These are phyloP conservation scores for Probaryconus sp. DNA, from an alignment of 1,140 invertebrate genomes.

Conservation along the genomic window DNA sequence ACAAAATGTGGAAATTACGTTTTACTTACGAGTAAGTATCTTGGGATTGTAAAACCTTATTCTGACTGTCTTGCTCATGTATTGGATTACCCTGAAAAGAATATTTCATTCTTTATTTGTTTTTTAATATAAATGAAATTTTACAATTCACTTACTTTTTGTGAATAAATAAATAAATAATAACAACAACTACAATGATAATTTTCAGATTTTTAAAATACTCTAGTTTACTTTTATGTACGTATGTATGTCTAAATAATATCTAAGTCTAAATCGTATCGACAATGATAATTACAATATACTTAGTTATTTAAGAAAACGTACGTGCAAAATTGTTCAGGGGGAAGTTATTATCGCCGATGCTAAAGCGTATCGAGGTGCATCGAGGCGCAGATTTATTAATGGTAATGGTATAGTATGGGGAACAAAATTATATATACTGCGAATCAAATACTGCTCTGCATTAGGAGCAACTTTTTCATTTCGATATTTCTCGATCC, in stretches of 20 bases:
- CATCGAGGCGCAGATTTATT: slow-evolving; percentile 62
- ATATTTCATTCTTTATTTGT: slow-evolving; percentile 18
- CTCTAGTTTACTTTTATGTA: too few relatives aligned
- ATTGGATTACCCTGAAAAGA: slow-evolving; percentile 66
- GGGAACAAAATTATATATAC: slow-evolving; percentile 54
- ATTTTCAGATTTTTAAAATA: too few relatives aligned
- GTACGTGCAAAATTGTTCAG: slow-evolving; percentile 26
- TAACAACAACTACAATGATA: too few relatives aligned
- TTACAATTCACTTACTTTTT: too few relatives aligned
- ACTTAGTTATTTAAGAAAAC: slow-evolving; percentile 15
- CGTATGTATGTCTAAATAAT: too few relatives aligned
- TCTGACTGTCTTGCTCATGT: slow-evolving; percentile 70
- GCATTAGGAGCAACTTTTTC: slow-evolving; percentile 35
- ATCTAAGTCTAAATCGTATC: too few relatives aligned
- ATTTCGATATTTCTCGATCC: slow-evolving; percentile 34
- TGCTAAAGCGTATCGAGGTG: slow-evolving; percentile 59
- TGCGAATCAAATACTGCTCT: slow-evolving; percentile 33
- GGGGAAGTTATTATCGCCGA: slow-evolving; percentile 44
- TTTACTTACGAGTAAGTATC: slow-evolving; percentile 71
- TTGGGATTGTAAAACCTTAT: slow-evolving; percentile 65
- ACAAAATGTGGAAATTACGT: too few relatives aligned
- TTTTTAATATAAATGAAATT: background rate
- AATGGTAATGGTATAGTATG: slow-evolving; percentile 47
- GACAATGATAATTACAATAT: slow-evolving; percentile 12
- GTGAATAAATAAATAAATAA: too few relatives aligned